phyloP scores from a whole-genome alignment of 2,888 invertebrate genomes.

The Lithophane leautieri region DNA sequence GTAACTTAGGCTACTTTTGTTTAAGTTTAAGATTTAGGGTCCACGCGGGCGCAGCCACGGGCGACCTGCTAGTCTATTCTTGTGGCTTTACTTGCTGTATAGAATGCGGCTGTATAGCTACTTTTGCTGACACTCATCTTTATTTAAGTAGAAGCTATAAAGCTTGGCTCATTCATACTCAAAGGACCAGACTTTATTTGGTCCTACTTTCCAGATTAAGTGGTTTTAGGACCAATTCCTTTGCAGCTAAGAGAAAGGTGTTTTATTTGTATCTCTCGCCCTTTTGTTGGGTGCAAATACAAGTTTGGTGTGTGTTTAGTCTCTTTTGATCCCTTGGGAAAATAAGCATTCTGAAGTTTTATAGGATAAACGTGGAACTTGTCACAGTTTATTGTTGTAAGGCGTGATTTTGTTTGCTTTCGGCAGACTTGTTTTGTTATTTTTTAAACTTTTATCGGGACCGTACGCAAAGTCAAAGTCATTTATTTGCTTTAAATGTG shows the following conservation, averaged over 20 bases:
- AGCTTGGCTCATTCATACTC: slow-evolving; percentile 21
- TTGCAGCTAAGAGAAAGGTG: slow-evolving; percentile 39
- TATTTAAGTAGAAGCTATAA: background rate
- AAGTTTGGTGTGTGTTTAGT: slow-evolving; percentile 28
- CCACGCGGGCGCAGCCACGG: too few species aligned
- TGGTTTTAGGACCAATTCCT: slow-evolving; percentile 48
- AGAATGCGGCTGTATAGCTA: background rate
- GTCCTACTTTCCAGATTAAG: slow-evolving; percentile 49
- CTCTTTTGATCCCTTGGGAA: slow-evolving; percentile 29
- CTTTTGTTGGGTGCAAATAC: slow-evolving; percentile 45
- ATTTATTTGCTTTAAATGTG: too few species aligned
- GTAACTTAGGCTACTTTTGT: too few species aligned
- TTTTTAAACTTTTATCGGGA: background rate
- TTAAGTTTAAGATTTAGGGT: too few species aligned
- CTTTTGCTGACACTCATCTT: background rate
- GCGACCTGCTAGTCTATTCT: background rate
- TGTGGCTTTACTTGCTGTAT: background rate
- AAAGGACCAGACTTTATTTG: slow-evolving; percentile 21
- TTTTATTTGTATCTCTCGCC: slow-evolving; percentile 36
- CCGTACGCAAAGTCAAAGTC: too few species aligned
- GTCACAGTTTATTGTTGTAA: slow-evolving; percentile 2
- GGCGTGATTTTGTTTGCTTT: background rate
- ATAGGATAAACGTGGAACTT: background rate
- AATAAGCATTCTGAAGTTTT: slow-evolving; percentile 19
- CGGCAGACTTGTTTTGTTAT: background rate